phyloP scores from a whole-genome alignment of 2,888 invertebrate species.

The Limenitis camilla region DNA sequence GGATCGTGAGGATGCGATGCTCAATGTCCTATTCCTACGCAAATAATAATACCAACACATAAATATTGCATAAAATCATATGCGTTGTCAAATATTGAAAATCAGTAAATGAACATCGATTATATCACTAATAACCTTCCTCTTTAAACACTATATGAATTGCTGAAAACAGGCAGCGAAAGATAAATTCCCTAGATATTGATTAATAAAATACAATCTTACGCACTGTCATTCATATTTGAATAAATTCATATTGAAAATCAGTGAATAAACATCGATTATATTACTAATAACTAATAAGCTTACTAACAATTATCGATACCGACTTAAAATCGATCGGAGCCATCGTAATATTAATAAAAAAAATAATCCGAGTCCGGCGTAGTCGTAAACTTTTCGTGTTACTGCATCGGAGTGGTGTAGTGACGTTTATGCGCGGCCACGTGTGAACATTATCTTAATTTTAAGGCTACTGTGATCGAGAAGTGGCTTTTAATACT shows the following conservation, averaged over 20 bases:
- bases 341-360: constrained; percentile 27
- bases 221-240: not conserved
- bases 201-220: not conserved
- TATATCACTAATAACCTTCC: constrained; percentile 3
- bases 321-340: constrained; percentile 9
- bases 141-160: no score
- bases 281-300: constrained; percentile 10
- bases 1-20: constrained; percentile 29
- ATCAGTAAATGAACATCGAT: constrained; percentile 5
- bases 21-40: constrained; percentile 14
- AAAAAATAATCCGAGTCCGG: constrained; percentile 23
- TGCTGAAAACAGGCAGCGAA: no score
- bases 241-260: not conserved
- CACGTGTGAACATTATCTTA: constrained; percentile 74
- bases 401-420: constrained; percentile 51
- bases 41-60: not conserved
- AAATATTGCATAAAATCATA: not conserved
- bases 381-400: constrained; percentile 51
- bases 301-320: constrained; percentile 6
- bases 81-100: not conserved
- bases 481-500: constrained; percentile 38
- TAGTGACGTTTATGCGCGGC: constrained; percentile 62
- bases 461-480: constrained; percentile 63
- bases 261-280: constrained; percentile 7
- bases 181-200: no score